Evolutionary conservation across 2,113 vertebrate genomes (phyloP), one percentile per base, ranked within the genome.

Genomic region (Vulpes lagopus): DNA sequence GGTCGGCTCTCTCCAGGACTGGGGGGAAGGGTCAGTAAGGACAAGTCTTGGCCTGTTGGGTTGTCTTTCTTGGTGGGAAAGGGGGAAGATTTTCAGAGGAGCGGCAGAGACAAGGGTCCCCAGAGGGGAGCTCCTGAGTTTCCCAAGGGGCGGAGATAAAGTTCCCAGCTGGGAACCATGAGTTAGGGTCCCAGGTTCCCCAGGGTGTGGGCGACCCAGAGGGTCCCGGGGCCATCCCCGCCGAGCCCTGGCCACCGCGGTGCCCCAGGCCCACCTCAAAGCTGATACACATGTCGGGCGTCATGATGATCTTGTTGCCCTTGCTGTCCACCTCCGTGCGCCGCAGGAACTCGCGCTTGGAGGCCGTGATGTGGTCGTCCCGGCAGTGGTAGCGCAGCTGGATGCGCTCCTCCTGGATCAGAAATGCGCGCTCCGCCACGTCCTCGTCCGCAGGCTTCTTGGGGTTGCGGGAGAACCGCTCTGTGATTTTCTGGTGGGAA

Each of bases 341-440:
- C 98, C 98, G 99, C 94, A 96, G 67, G 96, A 99, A 99, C 97
- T 98, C 98, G 89, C 98, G 98, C 97, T 96, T 99, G n/a, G 99
- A 98, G 5, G 99, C 98, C 0, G 99, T 99, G 86, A 99, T 99
- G 53, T 97, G 92, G 59, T 99, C 95, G 0, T 99, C 97, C 3
- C 99, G 99, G 2, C 99, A 97, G 93, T 99, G 99, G 49, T 99
- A 99, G 1, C 98, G 99, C 98, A 99, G 78, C 69, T 99, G 97
- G 51, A 99, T 99, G 19, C 32, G 91, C 9, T 98, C 98, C 2
- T 99, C 98, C 0, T 32, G 0, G 16, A 99, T 92, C 55, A 98
- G 93, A 91, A 99, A 99, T 71, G 98, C 71, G 5, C 99, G 98
- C 97, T 99, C 98, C 0, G 99, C 99, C 89, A 99, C 97, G 2